A percentile compares a stretch with the other conserved stretches of the same genome.
These are phyloP conservation scores for Chalcosyrphus nemorum DNA, from an alignment of 2,888 invertebrate genomes.

Conservation along the genomic window DNA sequence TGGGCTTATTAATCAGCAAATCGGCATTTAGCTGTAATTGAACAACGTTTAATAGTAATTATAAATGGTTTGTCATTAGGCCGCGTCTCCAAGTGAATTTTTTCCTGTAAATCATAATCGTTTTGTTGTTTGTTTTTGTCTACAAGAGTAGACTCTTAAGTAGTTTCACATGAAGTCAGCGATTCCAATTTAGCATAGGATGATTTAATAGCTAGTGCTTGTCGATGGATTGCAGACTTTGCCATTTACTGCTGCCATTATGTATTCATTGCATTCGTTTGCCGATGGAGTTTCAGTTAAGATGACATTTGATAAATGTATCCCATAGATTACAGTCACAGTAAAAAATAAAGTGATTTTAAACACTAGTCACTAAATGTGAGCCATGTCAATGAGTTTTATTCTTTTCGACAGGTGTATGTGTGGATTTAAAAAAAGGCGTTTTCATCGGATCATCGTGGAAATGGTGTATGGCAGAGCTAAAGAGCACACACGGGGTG, in stretches of 20 bases:
- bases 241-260: constrained; percentile 41
- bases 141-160: constrained; percentile 55
- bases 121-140: constrained; percentile 50
- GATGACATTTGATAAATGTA: constrained; percentile 70
- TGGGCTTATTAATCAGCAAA: constrained; percentile 65
- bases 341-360: constrained; percentile 35
- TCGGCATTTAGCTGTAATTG: constrained; percentile 68
- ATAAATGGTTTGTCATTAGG: constrained; percentile 61
- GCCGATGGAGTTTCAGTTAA: constrained; percentile 39
- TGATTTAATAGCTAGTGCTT: constrained; percentile 45
- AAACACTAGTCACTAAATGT: constrained; percentile 34
- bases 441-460: constrained; percentile 28
- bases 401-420: background rate
- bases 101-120: constrained; percentile 50
- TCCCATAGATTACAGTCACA: constrained; percentile 34
- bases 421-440: constrained; percentile 15
- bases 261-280: constrained; percentile 40
- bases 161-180: constrained; percentile 43
- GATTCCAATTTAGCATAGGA: constrained; percentile 49
- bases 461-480: constrained; percentile 27
- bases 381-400: constrained; percentile 19
- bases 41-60: constrained; percentile 61
- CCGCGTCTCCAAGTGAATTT: constrained; percentile 35
- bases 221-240: constrained; percentile 54
- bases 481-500: constrained; percentile 6